Percentiles rank a stretch among this genome's conserved stretches.
These are phyloP conservation scores for Gambelia wislizenii DNA, from an alignment of 2,797 vertebrate genomes.

Conservation along the genomic window DNA sequence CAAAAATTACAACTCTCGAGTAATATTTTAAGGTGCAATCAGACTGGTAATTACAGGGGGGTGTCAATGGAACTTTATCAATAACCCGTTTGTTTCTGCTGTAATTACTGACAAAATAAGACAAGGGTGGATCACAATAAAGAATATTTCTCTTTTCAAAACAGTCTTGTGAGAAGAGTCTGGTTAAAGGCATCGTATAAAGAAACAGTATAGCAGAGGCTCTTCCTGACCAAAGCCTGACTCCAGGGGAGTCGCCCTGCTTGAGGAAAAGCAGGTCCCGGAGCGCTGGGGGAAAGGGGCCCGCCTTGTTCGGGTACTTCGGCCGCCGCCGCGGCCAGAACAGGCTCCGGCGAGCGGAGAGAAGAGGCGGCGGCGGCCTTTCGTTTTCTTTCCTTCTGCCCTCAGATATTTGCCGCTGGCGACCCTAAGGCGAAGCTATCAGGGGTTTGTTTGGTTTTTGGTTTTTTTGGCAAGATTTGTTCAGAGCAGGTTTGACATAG, in stretches of 20 bases:
- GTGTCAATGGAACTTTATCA: slow-evolving; percentile 73
- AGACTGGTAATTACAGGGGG: slow-evolving; percentile 72
- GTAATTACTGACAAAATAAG: slow-evolving; percentile 78
- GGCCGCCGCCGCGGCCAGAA: not conserved
- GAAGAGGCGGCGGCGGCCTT: not conserved
- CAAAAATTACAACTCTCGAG: slow-evolving; percentile 75
- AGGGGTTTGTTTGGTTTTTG: too few relatives aligned
- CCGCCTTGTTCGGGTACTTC: not conserved
- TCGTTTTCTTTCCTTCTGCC: too few relatives aligned
- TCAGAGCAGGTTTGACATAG: too few relatives aligned
- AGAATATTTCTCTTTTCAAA: slow-evolving; percentile 64
- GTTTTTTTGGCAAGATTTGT: too few relatives aligned
- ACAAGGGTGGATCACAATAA: slow-evolving; percentile 71
- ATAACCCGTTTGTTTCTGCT: slow-evolving; percentile 76
- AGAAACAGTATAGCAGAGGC: slow-evolving; percentile 46
- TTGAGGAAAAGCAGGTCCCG: not conserved
- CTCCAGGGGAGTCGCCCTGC: slow-evolving; percentile 1
- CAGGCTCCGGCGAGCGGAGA: not conserved
- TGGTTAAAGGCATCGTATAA: slow-evolving; percentile 49
- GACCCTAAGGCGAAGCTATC: too few relatives aligned
- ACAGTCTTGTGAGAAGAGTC: slow-evolving; percentile 46
- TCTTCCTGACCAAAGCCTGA: slow-evolving; percentile 39
- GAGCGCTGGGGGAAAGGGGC: not conserved
- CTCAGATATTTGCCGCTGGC: too few relatives aligned
- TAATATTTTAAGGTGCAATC: slow-evolving; percentile 72